Base-by-base conservation (phyloP, 1,140 invertebrate genomes). In the Caenorhabditis remanei region DNA sequence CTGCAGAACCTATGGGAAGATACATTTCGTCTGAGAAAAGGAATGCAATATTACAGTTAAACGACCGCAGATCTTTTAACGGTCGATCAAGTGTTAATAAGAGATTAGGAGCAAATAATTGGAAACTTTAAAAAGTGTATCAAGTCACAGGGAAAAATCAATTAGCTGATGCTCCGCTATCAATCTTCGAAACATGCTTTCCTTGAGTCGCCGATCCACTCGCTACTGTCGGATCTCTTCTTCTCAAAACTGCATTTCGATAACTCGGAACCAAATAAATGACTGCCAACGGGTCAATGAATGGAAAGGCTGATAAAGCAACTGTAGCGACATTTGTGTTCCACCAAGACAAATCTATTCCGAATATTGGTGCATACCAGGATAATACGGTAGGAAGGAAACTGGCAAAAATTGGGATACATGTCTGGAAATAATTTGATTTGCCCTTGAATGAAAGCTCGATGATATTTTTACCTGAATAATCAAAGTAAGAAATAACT, bases 231-330 rank as follows among this genome's bases (percentile, higher is more conserved):
- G 55, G 14, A 11, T 32, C 21, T 24, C 11, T 50, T n/a, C n/a
- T 79, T 13, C 46, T 79, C 19, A 79, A 79, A 13, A 79, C 13
- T 24, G 71, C 71, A 53, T 79, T 79, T 48, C 71, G 43, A 24
- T 79, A 79, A n/a, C 71, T 79, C 8, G 71, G 71, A 79, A 79
- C 53, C 46, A 79, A 14, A n/a, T 79, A 79, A n/a, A 79, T 79
- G 19, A 79, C 71, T 13, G 71, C 71, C 2, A 79, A 40, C 11
- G 71, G 71, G 24, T 79, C 71, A 24, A 79, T 79, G n/a, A 79
- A 79, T 19, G 71, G 71, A 53, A 79, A 79, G n/a, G 71, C 46
- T 1, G 71, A n/a, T n/a, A 79, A 11, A 11, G 71, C 71, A 11
- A 79, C 71, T 2, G 71, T 79, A n/a, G 46, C 71, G 46, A 79